Base-by-base conservation (phyloP, 2,888 invertebrate species). In the Eupithecia tripunctaria region DNA sequence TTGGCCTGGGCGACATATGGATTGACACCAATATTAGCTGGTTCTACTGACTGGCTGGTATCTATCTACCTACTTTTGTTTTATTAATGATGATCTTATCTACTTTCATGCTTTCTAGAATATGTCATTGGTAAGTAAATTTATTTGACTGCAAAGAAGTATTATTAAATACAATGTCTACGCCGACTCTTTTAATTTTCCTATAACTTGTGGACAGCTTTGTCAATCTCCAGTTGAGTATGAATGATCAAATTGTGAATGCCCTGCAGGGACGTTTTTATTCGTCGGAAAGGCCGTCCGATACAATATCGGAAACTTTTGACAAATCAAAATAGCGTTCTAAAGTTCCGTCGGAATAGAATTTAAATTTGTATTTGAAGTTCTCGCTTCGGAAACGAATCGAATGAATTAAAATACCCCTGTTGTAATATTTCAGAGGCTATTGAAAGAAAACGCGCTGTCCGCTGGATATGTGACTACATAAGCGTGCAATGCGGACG, bases 391-490 rank as follows among this genome's bases (percentile, higher is more conserved):
- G n/a, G n/a, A n/a, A n/a, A n/a, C n/a, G n/a, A n/a, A n/a, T n/a
- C n/a, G n/a, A n/a, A n/a, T n/a, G n/a, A n/a, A n/a, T n/a, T n/a
- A n/a, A 51, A 51, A 10, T 51, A 2, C 21, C 47, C n/a, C n/a
- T n/a, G n/a, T n/a, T 47, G n/a, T 51, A 3, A 51, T 7, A 56
- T 69, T 67, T 2, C 93, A 98, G 98, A 98, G 95, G 97, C 97
- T 70, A 94, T 97, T 84, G 98, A 98, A 91, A 98, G 98, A 88
- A 97, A 97, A 92, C 95, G 98, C 85, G 98, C 98, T 18, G 99
- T 99, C 29, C 99, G 99, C 85, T 99, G 99, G 98, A 96, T 99
- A 73, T 99, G 99, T 92, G 99, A 99, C 94, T 99, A 99, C 93
- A 99, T 99, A 83, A 97, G 98, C 70, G 97, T 97, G 89, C 99